Evolutionary conservation across 2,113 vertebrate species (phyloP).

Genomic region (Neotragus pygmaeus): DNA sequence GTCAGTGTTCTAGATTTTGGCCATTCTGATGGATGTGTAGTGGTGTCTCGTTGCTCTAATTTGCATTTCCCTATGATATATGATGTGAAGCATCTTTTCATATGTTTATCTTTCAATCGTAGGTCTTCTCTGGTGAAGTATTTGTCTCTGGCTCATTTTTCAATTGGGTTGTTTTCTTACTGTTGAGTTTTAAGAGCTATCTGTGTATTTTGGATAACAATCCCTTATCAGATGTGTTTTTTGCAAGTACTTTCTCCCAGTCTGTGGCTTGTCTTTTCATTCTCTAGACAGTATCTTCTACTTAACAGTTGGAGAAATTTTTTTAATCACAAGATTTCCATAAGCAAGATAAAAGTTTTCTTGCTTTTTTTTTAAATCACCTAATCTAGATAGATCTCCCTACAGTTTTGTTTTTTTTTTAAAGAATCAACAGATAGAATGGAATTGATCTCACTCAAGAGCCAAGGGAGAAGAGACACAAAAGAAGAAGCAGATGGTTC

Average conservation of each 20-base stretch:
- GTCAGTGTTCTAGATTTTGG: background rate
- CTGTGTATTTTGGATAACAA: background rate
- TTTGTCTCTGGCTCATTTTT: background rate
- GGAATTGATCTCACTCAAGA: background rate
- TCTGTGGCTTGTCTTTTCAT: background rate
- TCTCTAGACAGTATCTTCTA: background rate
- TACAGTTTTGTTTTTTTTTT: background rate
- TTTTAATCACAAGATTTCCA: background rate
- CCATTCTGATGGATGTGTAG: background rate
- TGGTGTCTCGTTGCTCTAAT: background rate
- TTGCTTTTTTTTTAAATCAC: background rate
- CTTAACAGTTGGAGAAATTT: slow-evolving; percentile 15
- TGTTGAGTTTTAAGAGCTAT: background rate
- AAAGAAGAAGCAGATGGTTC: background rate
- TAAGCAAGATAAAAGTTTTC: background rate
- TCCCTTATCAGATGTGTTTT: background rate
- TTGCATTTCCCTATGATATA: background rate
- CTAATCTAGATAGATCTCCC: background rate
- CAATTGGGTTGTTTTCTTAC: background rate
- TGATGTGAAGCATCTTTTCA: background rate
- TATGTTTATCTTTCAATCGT: background rate
- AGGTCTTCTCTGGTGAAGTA: background rate
- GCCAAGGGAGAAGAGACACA: background rate
- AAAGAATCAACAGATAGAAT: background rate
- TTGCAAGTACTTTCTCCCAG: background rate